Base-by-base conservation (phyloP, 1,140 invertebrate genomes). In the Thaumatotibia leucotreta region DNA sequence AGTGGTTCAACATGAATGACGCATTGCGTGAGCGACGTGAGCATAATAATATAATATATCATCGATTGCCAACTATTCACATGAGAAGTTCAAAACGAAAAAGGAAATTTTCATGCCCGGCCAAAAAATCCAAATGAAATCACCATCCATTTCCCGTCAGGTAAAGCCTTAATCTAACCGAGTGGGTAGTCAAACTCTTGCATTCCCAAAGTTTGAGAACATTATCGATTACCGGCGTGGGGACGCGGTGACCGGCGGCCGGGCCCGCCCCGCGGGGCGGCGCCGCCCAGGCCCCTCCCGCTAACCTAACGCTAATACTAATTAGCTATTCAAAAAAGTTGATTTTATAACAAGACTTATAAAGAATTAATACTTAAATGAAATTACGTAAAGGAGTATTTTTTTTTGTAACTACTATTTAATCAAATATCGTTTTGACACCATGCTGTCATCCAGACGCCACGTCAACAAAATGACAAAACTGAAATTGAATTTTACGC, bases 251-350 rank as follows among this genome's bases (percentile, higher is more conserved):
- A 49, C 64, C 20, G 63, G 27, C 35, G 65, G 63, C 63, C 20
- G 62, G 54, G 73, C 61, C 78, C 75, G 79, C 76, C 81, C 82
- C 75, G 79, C 61, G 77, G 72, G 82, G 82, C 82, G 82, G 82
- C 49, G 74, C 82, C 45, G 27, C 20, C 1, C 11, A 66, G 24
- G 74, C 81, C 58, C 70, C 81, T 63, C 81, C 81, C 73, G 66
- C 66, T 24, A 24, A 10, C n/a, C 24, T 27, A n/a, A 27, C 23
- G 52, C 52, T 22, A 58, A 58, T 58, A 29, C 24, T 58, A 58
- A 58, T 27, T 58, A n/a, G n/a, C n/a, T n/a, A 27, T 27, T 27
- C 24, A 27, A 27, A 58, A 17, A 58, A 11, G 52, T 1, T 14
- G 27, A 39, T 39, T 39, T 39, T 45, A 20, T 14, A 14, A 45